A percentile compares a stretch with the other conserved stretches of the same genome.
phyloP scores from a whole-genome alignment of 2,113 vertebrate species.

The Oceanodroma tethys region DNA sequence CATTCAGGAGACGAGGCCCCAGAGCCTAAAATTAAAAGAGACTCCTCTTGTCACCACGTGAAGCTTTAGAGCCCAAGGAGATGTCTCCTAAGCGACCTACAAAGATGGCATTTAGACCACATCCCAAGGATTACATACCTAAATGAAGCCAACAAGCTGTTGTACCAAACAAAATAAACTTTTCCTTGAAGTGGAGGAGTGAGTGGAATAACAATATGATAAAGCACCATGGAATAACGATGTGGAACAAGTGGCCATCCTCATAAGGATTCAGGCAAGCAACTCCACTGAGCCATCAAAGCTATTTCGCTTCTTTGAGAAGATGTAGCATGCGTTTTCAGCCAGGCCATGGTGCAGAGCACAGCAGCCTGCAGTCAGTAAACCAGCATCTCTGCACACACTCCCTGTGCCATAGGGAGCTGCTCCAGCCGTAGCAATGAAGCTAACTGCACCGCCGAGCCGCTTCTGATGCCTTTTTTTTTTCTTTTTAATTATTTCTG shows the following conservation, averaged over 20 bases:
- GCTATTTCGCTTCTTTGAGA: not conserved
- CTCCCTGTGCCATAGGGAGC: rapidly evolving
- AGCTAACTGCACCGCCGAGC: not conserved
- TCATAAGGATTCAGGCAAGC: not conserved
- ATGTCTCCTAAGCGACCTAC: not conserved
- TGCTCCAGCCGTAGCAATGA: not conserved
- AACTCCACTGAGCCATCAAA: not conserved
- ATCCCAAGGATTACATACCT: not conserved
- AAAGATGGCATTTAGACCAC: not conserved
- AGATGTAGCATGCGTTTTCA: not conserved
- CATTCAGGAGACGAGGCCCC: not conserved
- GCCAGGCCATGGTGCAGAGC: not conserved
- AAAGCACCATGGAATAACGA: not conserved
- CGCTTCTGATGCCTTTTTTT: not conserved
- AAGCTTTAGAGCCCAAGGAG: not conserved
- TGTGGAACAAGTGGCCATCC: not conserved
- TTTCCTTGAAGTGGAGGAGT: not conserved
- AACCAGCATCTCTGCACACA: not conserved
- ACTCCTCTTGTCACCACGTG: not conserved
- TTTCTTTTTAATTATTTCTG: not conserved
- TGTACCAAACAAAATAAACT: not conserved
- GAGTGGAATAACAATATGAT: not conserved
- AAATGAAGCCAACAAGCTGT: not conserved
- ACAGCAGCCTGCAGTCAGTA: rapidly evolving
- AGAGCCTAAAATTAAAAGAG: not conserved